Conservation (phyloP, 2,888 invertebrate genomes). For the Pheosia gnoma region DNA sequence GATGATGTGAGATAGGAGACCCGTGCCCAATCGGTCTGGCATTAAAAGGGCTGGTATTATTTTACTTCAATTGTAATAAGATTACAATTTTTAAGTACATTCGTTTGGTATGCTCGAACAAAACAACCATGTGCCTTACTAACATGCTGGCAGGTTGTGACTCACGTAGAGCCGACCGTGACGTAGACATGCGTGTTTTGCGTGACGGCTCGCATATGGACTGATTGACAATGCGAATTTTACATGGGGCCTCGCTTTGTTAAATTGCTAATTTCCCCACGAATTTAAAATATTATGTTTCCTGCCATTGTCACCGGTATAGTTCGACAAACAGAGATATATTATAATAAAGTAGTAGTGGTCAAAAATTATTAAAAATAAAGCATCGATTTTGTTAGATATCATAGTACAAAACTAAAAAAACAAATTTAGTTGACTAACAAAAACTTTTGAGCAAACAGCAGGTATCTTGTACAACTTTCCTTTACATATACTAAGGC, state of each 20-base stretch:
- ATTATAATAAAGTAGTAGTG: no score
- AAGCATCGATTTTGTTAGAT: no score
- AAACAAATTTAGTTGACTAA: no score
- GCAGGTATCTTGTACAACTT: no score
- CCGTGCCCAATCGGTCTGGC: no score
- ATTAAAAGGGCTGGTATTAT: no score
- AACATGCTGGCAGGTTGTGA: constrained; percentile 29
- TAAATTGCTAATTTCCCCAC: constrained; percentile 42
- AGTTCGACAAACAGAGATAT: neutral
- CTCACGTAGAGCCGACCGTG: constrained; percentile 55
- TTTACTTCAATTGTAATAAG: no score
- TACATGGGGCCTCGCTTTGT: constrained; percentile 43
- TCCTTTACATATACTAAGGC: neutral
- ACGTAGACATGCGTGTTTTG: constrained; percentile 45
- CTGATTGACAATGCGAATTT: constrained; percentile 67
- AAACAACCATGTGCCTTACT: constrained; percentile 17
- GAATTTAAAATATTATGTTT: constrained; percentile 35
- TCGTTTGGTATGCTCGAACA: neutral
- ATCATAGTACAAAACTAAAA: no score
- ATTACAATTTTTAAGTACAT: no score
- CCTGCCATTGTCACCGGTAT: constrained; percentile 31
- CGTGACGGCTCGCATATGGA: constrained; percentile 62
- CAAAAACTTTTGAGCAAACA: no score
- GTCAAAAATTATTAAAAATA: no score
- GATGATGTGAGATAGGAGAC: no score